These are phyloP conservation scores for Ginglymostoma cirratum DNA, from an alignment of 2,113 vertebrate species.

Conservation along the genomic window DNA sequence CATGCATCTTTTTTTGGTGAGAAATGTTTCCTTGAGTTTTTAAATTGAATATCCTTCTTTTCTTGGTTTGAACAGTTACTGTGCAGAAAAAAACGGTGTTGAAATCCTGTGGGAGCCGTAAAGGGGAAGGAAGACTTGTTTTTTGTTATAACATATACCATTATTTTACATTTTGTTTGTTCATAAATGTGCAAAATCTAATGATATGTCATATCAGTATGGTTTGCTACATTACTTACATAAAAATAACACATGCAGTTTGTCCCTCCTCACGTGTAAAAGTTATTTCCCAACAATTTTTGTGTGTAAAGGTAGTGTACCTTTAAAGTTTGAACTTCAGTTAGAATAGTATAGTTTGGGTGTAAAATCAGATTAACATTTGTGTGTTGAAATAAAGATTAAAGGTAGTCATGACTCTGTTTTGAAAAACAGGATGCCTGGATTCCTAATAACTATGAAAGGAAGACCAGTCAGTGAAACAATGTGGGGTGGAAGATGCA, in stretches of 20 bases:
- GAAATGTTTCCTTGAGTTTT: neutral
- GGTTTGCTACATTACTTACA: neutral
- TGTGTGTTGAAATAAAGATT: conserved; percentile 1
- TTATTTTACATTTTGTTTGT: neutral
- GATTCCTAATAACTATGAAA: conserved; percentile 55
- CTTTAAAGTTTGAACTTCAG: neutral
- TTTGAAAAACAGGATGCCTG: conserved; percentile 74
- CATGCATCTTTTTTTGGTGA: neutral
- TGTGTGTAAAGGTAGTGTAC: neutral
- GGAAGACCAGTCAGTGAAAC: conserved; percentile 59
- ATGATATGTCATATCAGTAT: neutral
- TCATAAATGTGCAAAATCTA: neutral
- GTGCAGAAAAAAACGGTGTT: neutral
- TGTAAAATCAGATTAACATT: conserved; percentile 3
- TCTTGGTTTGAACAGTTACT: neutral
- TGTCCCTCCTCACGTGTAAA: neutral
- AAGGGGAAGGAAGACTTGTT: neutral
- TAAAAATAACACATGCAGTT: neutral
- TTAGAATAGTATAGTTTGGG: neutral
- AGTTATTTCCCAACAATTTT: neutral
- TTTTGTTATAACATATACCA: neutral
- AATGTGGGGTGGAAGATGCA: conserved; percentile 58
- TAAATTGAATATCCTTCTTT: neutral
- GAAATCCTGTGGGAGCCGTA: neutral
- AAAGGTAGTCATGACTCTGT: neutral